phyloP scores from a whole-genome alignment of 1,140 invertebrate genomes.

The Drosophila sproati region DNA sequence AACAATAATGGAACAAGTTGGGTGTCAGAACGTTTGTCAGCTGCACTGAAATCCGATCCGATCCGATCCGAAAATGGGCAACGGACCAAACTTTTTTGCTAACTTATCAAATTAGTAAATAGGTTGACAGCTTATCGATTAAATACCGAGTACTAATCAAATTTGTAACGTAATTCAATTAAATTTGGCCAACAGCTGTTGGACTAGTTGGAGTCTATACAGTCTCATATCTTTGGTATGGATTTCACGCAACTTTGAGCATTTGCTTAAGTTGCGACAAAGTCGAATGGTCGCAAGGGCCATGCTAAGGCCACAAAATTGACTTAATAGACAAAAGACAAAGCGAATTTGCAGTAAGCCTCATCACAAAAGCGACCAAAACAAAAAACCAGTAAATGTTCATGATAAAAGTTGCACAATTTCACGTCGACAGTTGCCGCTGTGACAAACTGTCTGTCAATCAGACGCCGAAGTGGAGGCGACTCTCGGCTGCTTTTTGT shows the following conservation, averaged over 20 bases:
- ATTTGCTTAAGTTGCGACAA: constrained; percentile 16
- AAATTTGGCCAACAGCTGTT: constrained; percentile 63
- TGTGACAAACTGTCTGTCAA: constrained; percentile 55
- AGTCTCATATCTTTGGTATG: constrained; percentile 9
- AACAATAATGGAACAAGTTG: constrained; percentile 53
- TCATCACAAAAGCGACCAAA: constrained; percentile 48
- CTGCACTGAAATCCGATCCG: constrained; percentile 17
- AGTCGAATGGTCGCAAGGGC: constrained; percentile 8
- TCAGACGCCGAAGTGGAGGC: constrained; percentile 8
- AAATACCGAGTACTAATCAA: constrained; percentile 67
- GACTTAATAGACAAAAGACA: constrained; percentile 53
- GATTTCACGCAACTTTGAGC: constrained; percentile 24
- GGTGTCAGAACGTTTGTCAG: constrained; percentile 2
- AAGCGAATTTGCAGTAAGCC: constrained; percentile 48
- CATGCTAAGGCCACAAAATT: constrained; percentile 19
- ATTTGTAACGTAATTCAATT: constrained; percentile 72
- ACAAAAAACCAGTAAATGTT: constrained; percentile 16
- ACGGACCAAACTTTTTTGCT: constrained; percentile 30
- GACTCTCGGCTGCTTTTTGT: constrained; percentile 41
- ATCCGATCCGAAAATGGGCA: not conserved
- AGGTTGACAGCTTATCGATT: constrained; percentile 59
- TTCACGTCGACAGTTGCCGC: constrained; percentile 13
- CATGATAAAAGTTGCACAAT: not conserved
- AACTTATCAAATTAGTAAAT: constrained; percentile 75
- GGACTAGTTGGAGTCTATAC: not conserved